Evolutionary conservation across 2,797 vertebrate genomes (phyloP), one percentile per base, ranked within the genome.

Genomic region (Gouania willdenowi): DNA sequence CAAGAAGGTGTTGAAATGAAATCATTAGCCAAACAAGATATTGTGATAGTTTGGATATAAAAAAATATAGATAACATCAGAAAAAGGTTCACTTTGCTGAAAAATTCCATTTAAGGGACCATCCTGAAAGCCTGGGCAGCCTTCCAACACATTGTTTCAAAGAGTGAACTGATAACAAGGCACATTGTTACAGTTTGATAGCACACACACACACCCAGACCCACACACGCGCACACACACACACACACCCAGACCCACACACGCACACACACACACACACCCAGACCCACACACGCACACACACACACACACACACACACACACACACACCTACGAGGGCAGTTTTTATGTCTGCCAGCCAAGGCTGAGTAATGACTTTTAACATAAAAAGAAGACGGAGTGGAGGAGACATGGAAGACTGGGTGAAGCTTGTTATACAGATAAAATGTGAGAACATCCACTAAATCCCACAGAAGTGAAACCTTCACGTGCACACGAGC

Each of bases 261-360:
- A 29, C 30, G 23, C 10, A 41, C 19, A 33, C 18, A 51, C 4
- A 24, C 14, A 8, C 32, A 42, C 18, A 35, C 20, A 52, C 4
- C 22, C 15, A 8, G 32, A 37, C 14, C 40, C 18, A 14, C 27
- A 60, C 33, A 19, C 26, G 25, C 8, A 51, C 56, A 58, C 26
- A 46, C 22, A 45, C 31, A 26, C 26, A 24, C 7, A 11, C 6
- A 13, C 21, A 29, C 30, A 23, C 10, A 41, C 19, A 33, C 18
- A 51, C 4, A 23, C 14, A 8, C 33, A 39, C 13, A 39, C 20
- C 15, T 31, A 58, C 32, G 18, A 13, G 45, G 9, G 22, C 44
- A n/a, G 20, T 12, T 42, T 29, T 43, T 32, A 50, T 44, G 71
- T 57, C 50, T 66, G 47, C 47, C 41, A 35, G 31, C 35, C 8